Evolutionary conservation across 2,113 vertebrate species (phyloP).

Genomic region (Mastomys coucha): DNA sequence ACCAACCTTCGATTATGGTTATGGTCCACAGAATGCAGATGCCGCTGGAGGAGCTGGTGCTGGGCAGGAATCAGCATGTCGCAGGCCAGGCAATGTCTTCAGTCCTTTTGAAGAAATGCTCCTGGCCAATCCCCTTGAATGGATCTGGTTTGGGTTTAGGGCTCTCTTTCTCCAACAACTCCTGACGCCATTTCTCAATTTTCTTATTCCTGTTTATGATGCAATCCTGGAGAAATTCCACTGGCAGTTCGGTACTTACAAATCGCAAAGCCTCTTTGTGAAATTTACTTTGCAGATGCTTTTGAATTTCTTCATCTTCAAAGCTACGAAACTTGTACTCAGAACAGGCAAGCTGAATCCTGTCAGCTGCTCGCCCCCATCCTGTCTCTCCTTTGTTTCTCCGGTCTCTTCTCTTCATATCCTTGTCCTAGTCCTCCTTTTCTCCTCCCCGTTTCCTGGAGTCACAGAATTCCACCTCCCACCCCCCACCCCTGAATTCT

Average conservation of each 20-base stretch:
- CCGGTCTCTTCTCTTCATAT: conserved; percentile 85
- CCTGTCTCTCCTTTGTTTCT: too few species aligned
- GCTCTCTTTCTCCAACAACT: conserved; percentile 86
- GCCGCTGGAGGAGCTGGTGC: conserved; percentile 85
- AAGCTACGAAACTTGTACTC: conserved; percentile 90
- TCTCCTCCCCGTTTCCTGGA: conserved; percentile 79
- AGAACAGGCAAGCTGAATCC: conserved; percentile 89
- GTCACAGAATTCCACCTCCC: conserved; percentile 77
- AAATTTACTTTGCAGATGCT: conserved; percentile 89
- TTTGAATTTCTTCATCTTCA: conserved; percentile 88
- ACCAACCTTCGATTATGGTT: conserved; percentile 87
- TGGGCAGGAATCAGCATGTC: conserved; percentile 88
- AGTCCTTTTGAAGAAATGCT: conserved; percentile 90
- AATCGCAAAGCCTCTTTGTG: conserved; percentile 88
- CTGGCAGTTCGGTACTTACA: conserved; percentile 88
- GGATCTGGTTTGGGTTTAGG: conserved; percentile 85
- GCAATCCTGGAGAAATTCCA: conserved; percentile 89
- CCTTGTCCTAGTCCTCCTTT: conserved; percentile 85
- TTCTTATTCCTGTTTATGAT: too few species aligned
- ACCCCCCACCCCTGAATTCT: conserved; percentile 81
- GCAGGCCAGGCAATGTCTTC: conserved; percentile 91
- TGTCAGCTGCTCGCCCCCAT: conserved; percentile 86
- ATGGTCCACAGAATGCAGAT: conserved; percentile 85
- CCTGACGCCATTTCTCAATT: conserved; percentile 88
- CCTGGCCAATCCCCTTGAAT: conserved; percentile 88